Evolutionary conservation across 1,140 invertebrate species (phyloP), one percentile per base, ranked within the genome.

Genomic region (Drosophila punjabiensis): DNA sequence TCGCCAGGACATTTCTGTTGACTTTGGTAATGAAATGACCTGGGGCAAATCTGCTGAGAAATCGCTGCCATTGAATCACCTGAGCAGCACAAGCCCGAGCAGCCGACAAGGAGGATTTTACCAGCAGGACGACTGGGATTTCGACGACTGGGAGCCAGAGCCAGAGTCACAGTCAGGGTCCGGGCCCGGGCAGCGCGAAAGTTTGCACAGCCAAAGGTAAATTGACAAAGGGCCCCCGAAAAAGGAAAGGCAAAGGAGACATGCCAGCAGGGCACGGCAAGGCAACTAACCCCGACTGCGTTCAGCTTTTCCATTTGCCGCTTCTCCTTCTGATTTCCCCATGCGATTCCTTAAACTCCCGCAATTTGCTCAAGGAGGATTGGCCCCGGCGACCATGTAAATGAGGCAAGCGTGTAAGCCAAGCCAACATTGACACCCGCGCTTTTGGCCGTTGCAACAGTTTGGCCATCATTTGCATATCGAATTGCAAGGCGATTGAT

Each of bases 11-110:
- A 62, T 67, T 69, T 50, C 56, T 90, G 86, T 86, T 86, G 87
- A 90, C 86, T 82, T 81, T 90, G 76, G 76, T 90, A 90, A 90
- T 90, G 87, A 90, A 90, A 91, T 83, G 69, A 87, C 87, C 82
- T 71, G 88, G 80, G 74, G 87, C 87, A 77, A 60, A 56, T 80
- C 70, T 79, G 65, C 74, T 85, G 86, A 89, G 82, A 89, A 82
- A 90, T 89, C 82, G 62, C 65, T 53, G 70, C 61, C 86, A 82
- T 76, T 90, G 85, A 91, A 83, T 87, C 87, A 87, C 69, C 87
- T 78, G 77, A 63, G 53, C 48, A 53, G 50, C 30, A 53, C 30
- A 30, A 33, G 50, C 68, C 77, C 76, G 74, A 56, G 48, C 48
- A 56, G 53, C 53, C 20, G 55, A 48, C 50, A 28, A 55, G 45